Evolutionary conservation across 2,888 invertebrate species (phyloP).

Genomic region (Nomada ferruginata): DNA sequence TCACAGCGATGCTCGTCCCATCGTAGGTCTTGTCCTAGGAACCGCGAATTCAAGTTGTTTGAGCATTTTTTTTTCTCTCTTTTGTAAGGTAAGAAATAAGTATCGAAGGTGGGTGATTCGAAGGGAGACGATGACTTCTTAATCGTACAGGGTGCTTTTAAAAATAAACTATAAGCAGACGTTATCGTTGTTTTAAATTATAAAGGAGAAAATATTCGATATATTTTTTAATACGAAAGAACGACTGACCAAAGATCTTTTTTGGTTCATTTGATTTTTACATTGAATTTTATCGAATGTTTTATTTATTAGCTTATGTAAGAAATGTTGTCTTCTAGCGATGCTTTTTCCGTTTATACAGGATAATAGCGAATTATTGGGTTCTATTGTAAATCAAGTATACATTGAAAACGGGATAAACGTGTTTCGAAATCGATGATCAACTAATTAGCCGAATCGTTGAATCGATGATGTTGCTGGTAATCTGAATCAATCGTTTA

Average conservation of each 20-base stretch:
- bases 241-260: constrained; percentile 22
- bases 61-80: constrained; percentile 4
- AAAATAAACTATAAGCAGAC: constrained; percentile 20
- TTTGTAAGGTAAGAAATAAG: neutral
- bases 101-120: constrained; percentile 14
- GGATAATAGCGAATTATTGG: neutral
- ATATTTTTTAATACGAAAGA: constrained; percentile 26
- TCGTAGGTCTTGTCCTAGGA: neutral
- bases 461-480: constrained; percentile 26
- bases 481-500: constrained; percentile 27
- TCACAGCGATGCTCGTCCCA: neutral
- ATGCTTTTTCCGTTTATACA: neutral
- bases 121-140: constrained; percentile 10
- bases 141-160: constrained; percentile 50
- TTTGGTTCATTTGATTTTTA: constrained; percentile 16
- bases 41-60: neutral
- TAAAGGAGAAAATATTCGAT: constrained; percentile 19
- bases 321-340: neutral
- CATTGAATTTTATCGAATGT: constrained; percentile 10
- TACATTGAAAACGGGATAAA: neutral
- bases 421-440: constrained; percentile 15
- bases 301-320: constrained; percentile 5
- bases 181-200: constrained; percentile 27
- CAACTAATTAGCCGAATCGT: constrained; percentile 19
- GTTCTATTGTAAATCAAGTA: neutral